These are phyloP conservation scores for Turritopsis rubra DNA, from an alignment of 30 jellyfish, hydroid and myxozoan genomes.

Conservation along the genomic window DNA sequence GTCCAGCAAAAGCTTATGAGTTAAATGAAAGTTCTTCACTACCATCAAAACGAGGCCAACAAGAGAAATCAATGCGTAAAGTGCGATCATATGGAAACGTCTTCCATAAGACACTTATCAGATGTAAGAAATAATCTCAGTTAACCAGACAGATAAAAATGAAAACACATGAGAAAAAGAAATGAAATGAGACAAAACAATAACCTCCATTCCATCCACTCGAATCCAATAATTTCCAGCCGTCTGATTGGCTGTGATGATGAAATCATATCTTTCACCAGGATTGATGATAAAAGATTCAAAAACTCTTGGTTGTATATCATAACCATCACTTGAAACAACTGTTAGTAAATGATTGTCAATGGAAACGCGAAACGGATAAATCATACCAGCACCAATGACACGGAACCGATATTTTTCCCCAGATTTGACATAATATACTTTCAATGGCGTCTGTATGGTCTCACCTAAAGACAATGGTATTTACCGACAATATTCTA, in stretches of 20 bases:
- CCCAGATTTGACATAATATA: constrained; percentile 59
- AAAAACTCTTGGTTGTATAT: constrained; percentile 42
- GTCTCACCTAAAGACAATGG: constrained; percentile 31
- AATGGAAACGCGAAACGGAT: constrained; percentile 83
- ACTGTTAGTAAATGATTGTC: constrained; percentile 71
- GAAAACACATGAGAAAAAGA: too few relatives aligned
- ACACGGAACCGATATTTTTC: constrained; percentile 85
- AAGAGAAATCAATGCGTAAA: too few relatives aligned
- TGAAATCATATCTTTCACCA: constrained; percentile 89
- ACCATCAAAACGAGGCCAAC: too few relatives aligned
- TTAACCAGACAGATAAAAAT: too few relatives aligned
- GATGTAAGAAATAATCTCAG: too few relatives aligned
- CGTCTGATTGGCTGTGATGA: constrained; percentile 74
- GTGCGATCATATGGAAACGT: too few relatives aligned
- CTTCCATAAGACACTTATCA: too few relatives aligned
- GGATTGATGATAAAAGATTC: constrained; percentile 81
- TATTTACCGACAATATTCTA: too few relatives aligned
- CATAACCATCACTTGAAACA: constrained; percentile 80
- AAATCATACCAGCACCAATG: constrained; percentile 69
- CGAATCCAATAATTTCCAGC: constrained; percentile 88
- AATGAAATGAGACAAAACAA: neutral
- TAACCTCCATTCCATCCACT: constrained; percentile 91
- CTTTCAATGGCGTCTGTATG: constrained; percentile 55
- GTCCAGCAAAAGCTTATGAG: too few relatives aligned
- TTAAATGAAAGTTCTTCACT: too few relatives aligned